Percentiles rank a stretch among this genome's conserved stretches.
Evolutionary conservation across 1,140 invertebrate species (phyloP).

Genomic region (Akabosia matsudoensis): DNA sequence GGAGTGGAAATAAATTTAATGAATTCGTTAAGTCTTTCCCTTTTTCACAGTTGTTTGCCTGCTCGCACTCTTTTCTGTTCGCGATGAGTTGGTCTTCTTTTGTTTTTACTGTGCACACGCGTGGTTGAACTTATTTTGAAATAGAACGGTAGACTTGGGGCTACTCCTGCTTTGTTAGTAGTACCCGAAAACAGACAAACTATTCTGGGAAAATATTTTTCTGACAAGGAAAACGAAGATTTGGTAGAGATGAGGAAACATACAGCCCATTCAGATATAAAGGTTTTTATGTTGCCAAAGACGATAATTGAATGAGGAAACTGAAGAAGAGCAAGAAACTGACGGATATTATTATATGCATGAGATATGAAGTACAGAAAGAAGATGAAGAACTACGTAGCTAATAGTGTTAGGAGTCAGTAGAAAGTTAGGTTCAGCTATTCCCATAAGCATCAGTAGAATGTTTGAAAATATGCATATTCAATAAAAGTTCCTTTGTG

Average conservation of each 20-base stretch:
- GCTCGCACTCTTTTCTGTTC: slow-evolving; percentile 5
- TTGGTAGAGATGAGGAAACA: background rate
- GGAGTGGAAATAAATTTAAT: slow-evolving; percentile 21
- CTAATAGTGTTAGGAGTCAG: no score
- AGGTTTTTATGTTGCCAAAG: background rate
- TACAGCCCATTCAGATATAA: background rate
- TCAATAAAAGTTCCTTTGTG: no score
- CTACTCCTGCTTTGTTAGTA: background rate
- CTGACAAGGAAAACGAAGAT: background rate
- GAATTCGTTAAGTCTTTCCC: slow-evolving; percentile 20
- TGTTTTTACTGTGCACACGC: slow-evolving; percentile 21
- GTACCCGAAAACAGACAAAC: background rate
- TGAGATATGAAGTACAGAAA: slow-evolving; percentile 3
- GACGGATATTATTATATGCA: slow-evolving; percentile 16
- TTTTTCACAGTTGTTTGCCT: slow-evolving; percentile 7
- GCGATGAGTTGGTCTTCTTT: background rate
- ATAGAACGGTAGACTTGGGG: slow-evolving; percentile 16
- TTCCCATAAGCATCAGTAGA: no score
- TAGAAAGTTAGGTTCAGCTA: no score
- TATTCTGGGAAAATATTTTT: background rate
- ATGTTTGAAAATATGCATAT: no score
- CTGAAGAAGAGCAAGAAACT: slow-evolving; percentile 6
- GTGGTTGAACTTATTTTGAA: slow-evolving; percentile 12
- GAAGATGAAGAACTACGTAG: background rate
- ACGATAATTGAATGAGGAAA: background rate